Evolutionary conservation across 2,113 vertebrate genomes (phyloP).

Genomic region (Callaeas wilsoni): DNA sequence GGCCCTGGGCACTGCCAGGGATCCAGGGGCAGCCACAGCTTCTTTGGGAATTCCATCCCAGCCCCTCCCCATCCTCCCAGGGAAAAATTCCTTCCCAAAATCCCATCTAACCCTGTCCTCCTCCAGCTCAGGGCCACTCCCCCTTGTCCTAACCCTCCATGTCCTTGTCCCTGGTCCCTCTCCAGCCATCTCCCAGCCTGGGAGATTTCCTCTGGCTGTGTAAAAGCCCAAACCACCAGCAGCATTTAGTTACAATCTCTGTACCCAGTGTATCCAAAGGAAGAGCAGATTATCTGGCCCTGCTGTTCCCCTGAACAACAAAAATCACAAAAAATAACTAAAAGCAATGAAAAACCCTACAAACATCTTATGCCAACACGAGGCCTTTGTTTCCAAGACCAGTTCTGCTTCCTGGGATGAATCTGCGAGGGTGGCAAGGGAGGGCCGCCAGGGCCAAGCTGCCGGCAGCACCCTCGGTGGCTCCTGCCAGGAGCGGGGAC

Average conservation of each 20-base stretch:
- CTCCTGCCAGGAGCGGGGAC: background rate
- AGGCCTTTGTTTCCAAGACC: background rate
- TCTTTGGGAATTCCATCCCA: background rate
- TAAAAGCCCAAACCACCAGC: background rate
- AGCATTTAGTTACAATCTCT: background rate
- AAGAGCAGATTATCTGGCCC: background rate
- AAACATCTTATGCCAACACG: no score
- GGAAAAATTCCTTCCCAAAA: background rate
- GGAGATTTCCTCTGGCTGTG: background rate
- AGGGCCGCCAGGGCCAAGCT: no score
- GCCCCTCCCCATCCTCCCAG: background rate
- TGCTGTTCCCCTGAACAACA: no score
- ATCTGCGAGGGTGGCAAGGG: no score
- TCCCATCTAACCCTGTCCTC: fast-evolving
- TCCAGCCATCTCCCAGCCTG: background rate
- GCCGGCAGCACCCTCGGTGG: no score
- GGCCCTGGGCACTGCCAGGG: background rate
- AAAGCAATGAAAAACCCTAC: no score
- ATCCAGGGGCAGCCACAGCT: background rate
- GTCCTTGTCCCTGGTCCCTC: background rate
- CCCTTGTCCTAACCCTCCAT: no score
- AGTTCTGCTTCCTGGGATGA: no score
- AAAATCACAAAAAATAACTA: no score
- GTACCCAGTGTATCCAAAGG: background rate
- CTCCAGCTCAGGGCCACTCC: background rate